Evolutionary conservation across 2,797 vertebrate genomes (phyloP).

Genomic region (Petrocephalus schoutedeni): DNA sequence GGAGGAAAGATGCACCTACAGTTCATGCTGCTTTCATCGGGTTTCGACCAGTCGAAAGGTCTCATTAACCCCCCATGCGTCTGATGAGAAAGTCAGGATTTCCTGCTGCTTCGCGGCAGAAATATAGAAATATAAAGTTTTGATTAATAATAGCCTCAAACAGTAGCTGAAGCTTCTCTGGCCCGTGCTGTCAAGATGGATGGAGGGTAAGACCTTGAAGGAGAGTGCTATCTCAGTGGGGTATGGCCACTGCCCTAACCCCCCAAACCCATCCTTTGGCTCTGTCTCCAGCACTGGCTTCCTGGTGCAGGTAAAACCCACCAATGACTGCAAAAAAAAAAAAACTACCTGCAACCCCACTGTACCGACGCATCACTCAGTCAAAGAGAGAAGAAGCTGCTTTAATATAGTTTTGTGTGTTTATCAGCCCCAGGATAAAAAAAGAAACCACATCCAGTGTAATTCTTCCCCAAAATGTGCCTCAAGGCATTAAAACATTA

Average conservation of each 20-base stretch:
- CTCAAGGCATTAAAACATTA: neutral
- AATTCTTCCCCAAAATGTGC: neutral
- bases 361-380: neutral
- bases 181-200: neutral
- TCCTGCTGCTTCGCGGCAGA: neutral
- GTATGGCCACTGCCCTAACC: neutral
- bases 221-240: neutral
- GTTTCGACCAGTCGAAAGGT: neutral
- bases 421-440: neutral
- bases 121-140: neutral
- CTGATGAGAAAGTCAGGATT: neutral
- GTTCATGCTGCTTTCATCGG: conserved; percentile 37
- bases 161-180: neutral
- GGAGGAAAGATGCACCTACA: neutral
- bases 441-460: neutral
- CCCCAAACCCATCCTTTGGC: neutral
- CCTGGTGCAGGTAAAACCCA: neutral
- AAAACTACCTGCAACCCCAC: neutral
- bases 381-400: neutral
- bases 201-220: neutral
- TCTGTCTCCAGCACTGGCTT: neutral
- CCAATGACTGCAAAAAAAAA: neutral
- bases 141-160: neutral
- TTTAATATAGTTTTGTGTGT: neutral
- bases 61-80: neutral